phyloP scores from a whole-genome alignment of 2,113 vertebrate species.

The Phainopepla nitens region DNA sequence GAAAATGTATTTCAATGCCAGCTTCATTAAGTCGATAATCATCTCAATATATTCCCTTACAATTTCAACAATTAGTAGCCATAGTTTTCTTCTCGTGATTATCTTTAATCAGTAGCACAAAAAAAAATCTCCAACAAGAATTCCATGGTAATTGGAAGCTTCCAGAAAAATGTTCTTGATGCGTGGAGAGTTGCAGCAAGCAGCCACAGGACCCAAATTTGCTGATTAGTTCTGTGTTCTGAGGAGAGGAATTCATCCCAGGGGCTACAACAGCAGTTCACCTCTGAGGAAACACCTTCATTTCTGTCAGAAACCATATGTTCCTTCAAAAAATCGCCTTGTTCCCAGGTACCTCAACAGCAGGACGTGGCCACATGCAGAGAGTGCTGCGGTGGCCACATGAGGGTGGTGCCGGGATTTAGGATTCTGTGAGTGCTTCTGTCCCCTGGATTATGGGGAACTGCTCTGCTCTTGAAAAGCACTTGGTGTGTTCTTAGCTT shows the following conservation, averaged over 20 bases:
- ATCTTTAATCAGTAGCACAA: not conserved
- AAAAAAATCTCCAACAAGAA: not conserved
- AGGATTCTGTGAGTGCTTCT: not conserved
- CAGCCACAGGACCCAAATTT: not conserved
- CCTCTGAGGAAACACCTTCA: not conserved
- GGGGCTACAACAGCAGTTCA: not conserved
- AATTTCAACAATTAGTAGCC: conserved; percentile 57
- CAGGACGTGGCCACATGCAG: not conserved
- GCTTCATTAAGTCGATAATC: conserved; percentile 62
- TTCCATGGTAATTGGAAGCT: not conserved
- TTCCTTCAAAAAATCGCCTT: not conserved
- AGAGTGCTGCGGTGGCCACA: not conserved
- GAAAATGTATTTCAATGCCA: conserved; percentile 52
- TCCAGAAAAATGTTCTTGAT: not conserved
- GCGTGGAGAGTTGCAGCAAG: accelerated
- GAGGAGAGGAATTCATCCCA: not conserved
- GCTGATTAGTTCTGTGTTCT: not conserved
- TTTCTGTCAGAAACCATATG: not conserved
- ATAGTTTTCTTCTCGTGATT: not conserved
- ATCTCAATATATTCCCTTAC: conserved; percentile 58
- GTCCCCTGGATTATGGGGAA: not conserved
- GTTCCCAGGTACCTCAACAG: not conserved
- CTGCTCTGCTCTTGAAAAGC: not conserved
- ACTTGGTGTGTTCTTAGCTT: not conserved
- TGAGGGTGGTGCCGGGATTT: not conserved